A percentile compares a stretch with the other conserved stretches of the same genome.
Conservation (phyloP, 2,888 invertebrate species). For the Sarcophaga caerulescens region DNA sequence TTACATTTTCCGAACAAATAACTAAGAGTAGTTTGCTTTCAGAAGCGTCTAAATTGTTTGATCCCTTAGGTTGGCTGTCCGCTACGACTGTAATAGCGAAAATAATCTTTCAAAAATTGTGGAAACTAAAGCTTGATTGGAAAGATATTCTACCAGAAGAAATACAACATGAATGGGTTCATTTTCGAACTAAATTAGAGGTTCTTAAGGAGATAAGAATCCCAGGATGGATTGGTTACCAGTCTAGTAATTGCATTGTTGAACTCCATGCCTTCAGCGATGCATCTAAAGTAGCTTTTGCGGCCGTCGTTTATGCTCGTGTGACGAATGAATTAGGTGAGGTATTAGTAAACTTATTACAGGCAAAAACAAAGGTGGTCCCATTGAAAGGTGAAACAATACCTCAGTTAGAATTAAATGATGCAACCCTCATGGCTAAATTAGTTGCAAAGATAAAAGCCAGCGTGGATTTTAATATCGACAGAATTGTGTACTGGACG, state of each 20-base stretch:
- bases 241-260: slow-evolving; percentile 11
- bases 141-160: slow-evolving; percentile 42
- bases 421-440: slow-evolving; percentile 12
- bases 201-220: slow-evolving; percentile 44
- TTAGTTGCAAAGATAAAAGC: neutral
- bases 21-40: slow-evolving; percentile 53
- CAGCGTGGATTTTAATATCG: neutral
- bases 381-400: slow-evolving; percentile 29
- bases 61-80: slow-evolving; percentile 64
- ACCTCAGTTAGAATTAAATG: slow-evolving; percentile 14
- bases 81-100: slow-evolving; percentile 61
- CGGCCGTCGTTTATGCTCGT: slow-evolving; percentile 56
- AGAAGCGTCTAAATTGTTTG: slow-evolving; percentile 56
- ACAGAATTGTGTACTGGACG: slow-evolving; percentile 25
- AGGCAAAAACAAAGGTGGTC: slow-evolving; percentile 20
- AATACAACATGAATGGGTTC: slow-evolving; percentile 32
- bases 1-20: slow-evolving; percentile 24
- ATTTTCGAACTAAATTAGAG: slow-evolving; percentile 16
- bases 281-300: slow-evolving; percentile 50
- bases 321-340: neutral
- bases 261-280: slow-evolving; percentile 57
- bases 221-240: slow-evolving; percentile 24
- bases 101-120: slow-evolving; percentile 63
- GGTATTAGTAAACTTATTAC: neutral
- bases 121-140: slow-evolving; percentile 57